These are phyloP conservation scores for Platyura marginata DNA, from an alignment of 1,140 invertebrate species.

Conservation along the genomic window DNA sequence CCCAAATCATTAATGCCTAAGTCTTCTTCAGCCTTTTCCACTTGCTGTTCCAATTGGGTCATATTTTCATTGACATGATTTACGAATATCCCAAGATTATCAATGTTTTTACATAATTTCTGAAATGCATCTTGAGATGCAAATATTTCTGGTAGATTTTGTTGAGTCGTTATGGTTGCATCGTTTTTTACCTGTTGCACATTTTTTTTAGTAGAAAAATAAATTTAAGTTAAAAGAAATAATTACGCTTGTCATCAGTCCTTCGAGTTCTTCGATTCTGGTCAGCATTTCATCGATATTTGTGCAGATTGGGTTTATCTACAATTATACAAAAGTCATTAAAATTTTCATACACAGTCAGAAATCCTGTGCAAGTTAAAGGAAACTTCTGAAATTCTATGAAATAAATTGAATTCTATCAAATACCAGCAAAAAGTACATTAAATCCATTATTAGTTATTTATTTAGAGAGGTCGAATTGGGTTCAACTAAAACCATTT, in stretches of 20 bases:
- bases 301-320: slow-evolving; percentile 18
- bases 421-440: neutral
- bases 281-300: slow-evolving; percentile 20
- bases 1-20: slow-evolving; percentile 20
- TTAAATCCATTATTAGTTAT: too few species aligned
- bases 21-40: slow-evolving; percentile 18
- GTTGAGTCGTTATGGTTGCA: slow-evolving; percentile 15
- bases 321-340: too few species aligned
- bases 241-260: slow-evolving; percentile 10
- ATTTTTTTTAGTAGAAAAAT: neutral
- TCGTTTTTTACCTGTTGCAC: slow-evolving; percentile 15
- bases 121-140: slow-evolving; percentile 12
- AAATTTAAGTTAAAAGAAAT: neutral
- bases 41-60: slow-evolving; percentile 12
- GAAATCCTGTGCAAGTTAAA: too few species aligned
- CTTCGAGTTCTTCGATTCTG: slow-evolving; percentile 19
- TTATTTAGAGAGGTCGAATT: too few species aligned
- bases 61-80: slow-evolving; percentile 13
- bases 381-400: too few species aligned
- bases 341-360: too few species aligned
- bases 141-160: slow-evolving; percentile 15
- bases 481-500: too few species aligned
- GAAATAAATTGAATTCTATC: too few species aligned
- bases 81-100: slow-evolving; percentile 16
- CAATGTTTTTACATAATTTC: slow-evolving; percentile 11